Evolutionary conservation across 2,797 vertebrate species (phyloP), one percentile per base, ranked within the genome.

Genomic region (Dermochelys coriacea): DNA sequence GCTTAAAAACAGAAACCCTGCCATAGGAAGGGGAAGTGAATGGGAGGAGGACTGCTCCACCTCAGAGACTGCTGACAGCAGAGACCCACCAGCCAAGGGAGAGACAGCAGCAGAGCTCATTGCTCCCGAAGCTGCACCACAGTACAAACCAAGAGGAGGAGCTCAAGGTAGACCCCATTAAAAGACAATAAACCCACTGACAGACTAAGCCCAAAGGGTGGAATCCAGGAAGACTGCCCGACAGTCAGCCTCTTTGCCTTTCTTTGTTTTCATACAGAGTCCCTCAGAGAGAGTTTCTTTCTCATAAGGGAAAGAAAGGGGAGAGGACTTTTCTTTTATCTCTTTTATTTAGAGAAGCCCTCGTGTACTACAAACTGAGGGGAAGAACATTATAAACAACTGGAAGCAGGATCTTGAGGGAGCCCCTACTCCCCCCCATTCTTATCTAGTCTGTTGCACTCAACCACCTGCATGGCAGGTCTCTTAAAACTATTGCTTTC

Each of bases 401-500:
- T 64, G 16, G 34, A n/a, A 64, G 61, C 31, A n/a, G 34, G 61
- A 34, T 8, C 34, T 57, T 57, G 29, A 15, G 57, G 29, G 12
- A 59, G 57, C 29, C 29, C 57, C 57, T 31, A 6, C 54, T 6
- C 23, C 54, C 23, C 27, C 61, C 34, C 61, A n/a, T 57, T 88
- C 85, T 49, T 83, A 45, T 49, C 89, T 89, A 47, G 80, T 80
- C 2, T 34, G n/a, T 12, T 18, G 23, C 80, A 27, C 45, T 59
- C 7, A 55, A 47, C 10, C 84, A 82, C 87, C 1, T 27, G 61
- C 61, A 1, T 6, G 14, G 0, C 4, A 74, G 12, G 41, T 0
- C 8, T 79, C 81, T 50, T 81, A 80, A 93, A 91, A 90, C 37
- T 49, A 59, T 1, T 68, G 84, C 71, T 25, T 23, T 91, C 84